These are phyloP conservation scores for Sylvia atricapilla DNA, from an alignment of 2,113 vertebrate species.

Conservation along the genomic window DNA sequence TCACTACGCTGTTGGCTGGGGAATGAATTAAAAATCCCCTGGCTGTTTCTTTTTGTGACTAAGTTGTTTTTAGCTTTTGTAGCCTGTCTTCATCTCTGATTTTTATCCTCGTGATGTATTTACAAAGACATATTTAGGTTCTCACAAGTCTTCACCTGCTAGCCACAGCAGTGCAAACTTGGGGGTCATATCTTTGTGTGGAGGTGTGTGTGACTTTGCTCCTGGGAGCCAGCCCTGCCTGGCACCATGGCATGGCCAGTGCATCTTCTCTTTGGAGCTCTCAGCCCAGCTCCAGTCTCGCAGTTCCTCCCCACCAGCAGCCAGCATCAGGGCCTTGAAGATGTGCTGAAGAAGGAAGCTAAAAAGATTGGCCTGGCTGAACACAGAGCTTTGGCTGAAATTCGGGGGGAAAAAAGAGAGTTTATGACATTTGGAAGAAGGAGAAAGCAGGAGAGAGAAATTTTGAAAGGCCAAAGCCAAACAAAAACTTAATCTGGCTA, in stretches of 20 bases:
- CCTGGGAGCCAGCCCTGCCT: background rate
- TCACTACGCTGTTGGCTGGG: background rate
- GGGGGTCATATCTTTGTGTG: background rate
- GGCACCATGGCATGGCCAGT: accelerated
- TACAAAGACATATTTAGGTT: background rate
- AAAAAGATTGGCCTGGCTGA: background rate
- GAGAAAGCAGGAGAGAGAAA: background rate
- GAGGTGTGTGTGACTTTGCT: background rate
- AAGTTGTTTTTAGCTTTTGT: background rate
- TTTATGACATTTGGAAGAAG: background rate
- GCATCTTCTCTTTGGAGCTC: background rate
- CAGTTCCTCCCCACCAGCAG: background rate
- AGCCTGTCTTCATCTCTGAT: background rate
- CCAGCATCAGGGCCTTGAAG: background rate
- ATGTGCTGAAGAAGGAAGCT: background rate
- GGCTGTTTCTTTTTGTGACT: background rate
- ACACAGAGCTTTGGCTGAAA: background rate
- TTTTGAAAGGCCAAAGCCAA: background rate
- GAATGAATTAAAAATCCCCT: background rate
- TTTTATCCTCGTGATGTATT: background rate
- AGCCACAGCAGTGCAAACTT: background rate
- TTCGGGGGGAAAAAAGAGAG: background rate
- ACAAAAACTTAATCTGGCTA: background rate
- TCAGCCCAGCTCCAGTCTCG: background rate
- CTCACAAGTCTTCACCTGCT: background rate